Conservation (phyloP, 2,797 vertebrate species). For the Echiichthys vipera region DNA sequence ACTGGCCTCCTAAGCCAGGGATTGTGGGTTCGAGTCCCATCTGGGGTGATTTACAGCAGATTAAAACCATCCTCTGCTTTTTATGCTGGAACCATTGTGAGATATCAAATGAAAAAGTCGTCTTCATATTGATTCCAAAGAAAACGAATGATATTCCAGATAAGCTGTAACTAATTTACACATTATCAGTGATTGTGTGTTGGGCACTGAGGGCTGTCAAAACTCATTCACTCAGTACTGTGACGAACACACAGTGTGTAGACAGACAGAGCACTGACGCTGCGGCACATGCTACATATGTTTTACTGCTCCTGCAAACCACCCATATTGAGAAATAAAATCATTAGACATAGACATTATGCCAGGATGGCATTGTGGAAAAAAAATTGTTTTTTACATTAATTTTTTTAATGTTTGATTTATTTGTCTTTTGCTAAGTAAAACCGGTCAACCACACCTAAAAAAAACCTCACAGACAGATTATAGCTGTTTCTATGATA, state of each 20-base stretch:
- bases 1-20: constrained; percentile 62
- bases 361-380: not conserved
- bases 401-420: constrained; percentile 10
- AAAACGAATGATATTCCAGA: not conserved
- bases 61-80: not conserved
- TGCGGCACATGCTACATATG: not conserved
- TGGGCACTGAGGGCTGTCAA: not conserved
- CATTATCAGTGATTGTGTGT: not conserved
- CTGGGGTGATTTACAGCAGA: not conserved
- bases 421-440: not conserved
- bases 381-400: too few species aligned
- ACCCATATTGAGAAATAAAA: not conserved
- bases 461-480: not conserved
- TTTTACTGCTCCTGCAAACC: not conserved
- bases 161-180: not conserved
- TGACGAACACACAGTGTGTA: not conserved
- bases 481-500: not conserved
- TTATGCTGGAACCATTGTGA: not conserved
- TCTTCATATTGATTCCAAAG: not conserved
- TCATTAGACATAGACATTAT: not conserved
- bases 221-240: not conserved
- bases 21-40: not conserved
- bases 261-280: not conserved
- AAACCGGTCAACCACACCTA: not conserved
- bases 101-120: not conserved